phyloP scores from a whole-genome alignment of 2,797 vertebrate genomes.

The Neomorphus geoffroyi region DNA sequence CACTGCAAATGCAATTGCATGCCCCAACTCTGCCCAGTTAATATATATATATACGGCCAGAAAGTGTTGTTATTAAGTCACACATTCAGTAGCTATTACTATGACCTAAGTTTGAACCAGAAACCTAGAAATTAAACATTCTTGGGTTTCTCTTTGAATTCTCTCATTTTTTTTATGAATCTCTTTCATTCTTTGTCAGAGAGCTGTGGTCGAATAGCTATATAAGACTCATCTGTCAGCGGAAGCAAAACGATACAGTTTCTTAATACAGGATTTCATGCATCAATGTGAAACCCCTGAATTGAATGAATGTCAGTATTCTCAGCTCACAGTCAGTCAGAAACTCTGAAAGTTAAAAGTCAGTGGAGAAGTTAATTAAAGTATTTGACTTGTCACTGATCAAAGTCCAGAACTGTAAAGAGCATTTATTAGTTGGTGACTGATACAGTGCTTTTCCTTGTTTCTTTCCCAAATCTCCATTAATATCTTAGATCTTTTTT shows the following conservation, averaged over 20 bases:
- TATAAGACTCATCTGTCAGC: constrained; percentile 51
- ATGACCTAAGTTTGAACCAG: constrained; percentile 60
- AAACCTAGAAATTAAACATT: constrained; percentile 62
- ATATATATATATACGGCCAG: not conserved
- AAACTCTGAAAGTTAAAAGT: constrained; percentile 47
- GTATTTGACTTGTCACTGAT: constrained; percentile 60
- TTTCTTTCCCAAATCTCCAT: not conserved
- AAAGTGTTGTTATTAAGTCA: constrained; percentile 35
- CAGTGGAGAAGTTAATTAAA: constrained; percentile 60
- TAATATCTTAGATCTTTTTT: constrained; percentile 38
- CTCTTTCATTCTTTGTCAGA: constrained; percentile 61
- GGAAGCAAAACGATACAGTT: constrained; percentile 59
- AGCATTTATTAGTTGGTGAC: constrained; percentile 54
- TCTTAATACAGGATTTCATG: constrained; percentile 43
- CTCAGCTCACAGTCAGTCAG: constrained; percentile 21
- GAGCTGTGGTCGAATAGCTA: not conserved
- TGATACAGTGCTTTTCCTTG: constrained; percentile 6
- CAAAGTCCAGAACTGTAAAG: constrained; percentile 57
- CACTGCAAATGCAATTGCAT: not conserved
- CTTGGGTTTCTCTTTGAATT: constrained; percentile 56
- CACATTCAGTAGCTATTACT: constrained; percentile 1
- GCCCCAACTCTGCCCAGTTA: not conserved
- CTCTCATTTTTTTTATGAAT: not conserved
- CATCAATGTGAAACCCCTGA: not conserved
- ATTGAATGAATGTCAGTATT: constrained; percentile 13